phyloP scores from a whole-genome alignment of 2,113 vertebrate species.

The Smithornis capensis region DNA sequence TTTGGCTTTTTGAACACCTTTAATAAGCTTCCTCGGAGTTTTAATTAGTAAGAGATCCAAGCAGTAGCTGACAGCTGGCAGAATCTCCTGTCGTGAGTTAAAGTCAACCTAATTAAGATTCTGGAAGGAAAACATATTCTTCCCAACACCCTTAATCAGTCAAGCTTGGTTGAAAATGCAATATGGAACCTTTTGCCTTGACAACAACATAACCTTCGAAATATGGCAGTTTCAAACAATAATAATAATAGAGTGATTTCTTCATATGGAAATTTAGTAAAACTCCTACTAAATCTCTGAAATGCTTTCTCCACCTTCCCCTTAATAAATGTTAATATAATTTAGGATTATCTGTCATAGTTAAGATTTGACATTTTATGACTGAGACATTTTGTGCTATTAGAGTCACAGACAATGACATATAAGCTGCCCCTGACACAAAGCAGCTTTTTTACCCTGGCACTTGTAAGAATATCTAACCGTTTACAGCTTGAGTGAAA shows the following conservation, averaged over 20 bases:
- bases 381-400: not conserved
- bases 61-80: constrained; percentile 86
- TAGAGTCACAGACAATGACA: not conserved
- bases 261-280: constrained; percentile 13
- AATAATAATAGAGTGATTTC: constrained; percentile 3
- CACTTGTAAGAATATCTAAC: not conserved
- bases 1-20: constrained; percentile 70
- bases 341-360: constrained; percentile 22
- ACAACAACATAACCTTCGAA: constrained; percentile 78
- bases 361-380: constrained; percentile 2
- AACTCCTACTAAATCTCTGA: not conserved
- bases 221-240: constrained; percentile 27
- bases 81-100: constrained; percentile 83
- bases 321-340: constrained; percentile 34
- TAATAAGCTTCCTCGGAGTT: constrained; percentile 81
- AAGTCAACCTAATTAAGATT: constrained; percentile 93
- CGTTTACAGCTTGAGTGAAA: not conserved
- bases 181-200: constrained; percentile 77
- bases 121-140: constrained; percentile 77
- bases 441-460: not conserved
- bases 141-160: constrained; percentile 83
- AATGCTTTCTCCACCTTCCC: constrained; percentile 10
- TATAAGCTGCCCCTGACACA: not conserved
- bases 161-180: constrained; percentile 75
- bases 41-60: constrained; percentile 88